Percentiles rank a stretch among this genome's conserved stretches.
Evolutionary conservation across 1,140 invertebrate species (phyloP).

Genomic region (Berghia stephanieae): DNA sequence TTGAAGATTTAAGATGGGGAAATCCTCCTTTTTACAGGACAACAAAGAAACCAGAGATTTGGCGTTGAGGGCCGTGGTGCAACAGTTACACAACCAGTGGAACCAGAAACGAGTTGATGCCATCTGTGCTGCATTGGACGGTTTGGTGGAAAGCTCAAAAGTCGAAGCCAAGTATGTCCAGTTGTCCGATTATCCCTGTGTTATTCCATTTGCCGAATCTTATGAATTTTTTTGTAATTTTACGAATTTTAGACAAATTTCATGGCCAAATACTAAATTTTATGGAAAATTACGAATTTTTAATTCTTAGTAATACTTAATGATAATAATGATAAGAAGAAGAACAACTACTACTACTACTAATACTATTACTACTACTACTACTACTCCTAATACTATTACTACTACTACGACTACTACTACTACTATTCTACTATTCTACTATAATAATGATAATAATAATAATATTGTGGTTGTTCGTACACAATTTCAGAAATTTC

Average conservation of each 20-base stretch:
- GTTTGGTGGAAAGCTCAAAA: constrained; percentile 6
- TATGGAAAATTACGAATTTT: neutral
- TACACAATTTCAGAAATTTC: too few relatives aligned
- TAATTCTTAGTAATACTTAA: neutral
- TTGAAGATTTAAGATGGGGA: too few relatives aligned
- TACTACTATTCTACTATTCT: too few relatives aligned
- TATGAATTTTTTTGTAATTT: neutral
- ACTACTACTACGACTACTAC: too few relatives aligned
- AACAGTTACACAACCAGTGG: constrained; percentile 29
- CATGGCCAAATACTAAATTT: neutral
- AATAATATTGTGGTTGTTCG: too few relatives aligned
- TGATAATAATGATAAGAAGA: neutral
- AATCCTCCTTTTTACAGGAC: constrained; percentile 20
- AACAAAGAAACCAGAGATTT: constrained; percentile 28
- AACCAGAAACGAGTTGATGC: constrained; percentile 31
- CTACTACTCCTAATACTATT: too few relatives aligned
- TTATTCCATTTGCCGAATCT: neutral
- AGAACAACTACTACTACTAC: neutral
- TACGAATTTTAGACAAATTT: neutral
- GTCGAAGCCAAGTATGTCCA: constrained; percentile 28
- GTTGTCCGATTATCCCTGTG: too few relatives aligned
- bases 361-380: too few relatives aligned
- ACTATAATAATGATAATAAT: too few relatives aligned
- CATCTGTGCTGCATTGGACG: constrained; percentile 13
- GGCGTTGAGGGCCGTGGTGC: constrained; percentile 21